Evolutionary conservation across 2,888 invertebrate genomes (phyloP), one percentile per base, ranked within the genome.

Genomic region (Dasypogon diadema): DNA sequence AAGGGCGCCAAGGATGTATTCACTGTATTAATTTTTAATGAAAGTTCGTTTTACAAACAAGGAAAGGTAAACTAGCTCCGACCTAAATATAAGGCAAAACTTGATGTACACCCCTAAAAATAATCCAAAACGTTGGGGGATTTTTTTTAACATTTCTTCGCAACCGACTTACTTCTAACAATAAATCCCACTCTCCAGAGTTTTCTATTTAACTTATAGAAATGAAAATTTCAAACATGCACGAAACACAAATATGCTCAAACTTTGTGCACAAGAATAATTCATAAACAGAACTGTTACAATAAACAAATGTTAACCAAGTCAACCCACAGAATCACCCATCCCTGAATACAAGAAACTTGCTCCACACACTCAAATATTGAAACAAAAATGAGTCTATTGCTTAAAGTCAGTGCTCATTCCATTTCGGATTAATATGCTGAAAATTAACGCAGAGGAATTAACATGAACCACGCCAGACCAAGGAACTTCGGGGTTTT

Each of bases 211-310:
- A 30, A 30, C 34, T 30, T 30, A 6, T 30, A 10, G 34, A 30
- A 30, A 30, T 30, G 34, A 10, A 30, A 30, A 30, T 30, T 30
- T 30, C 34, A 30, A 30, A 30, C 10, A 30, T 30, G 34, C 5
- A 30, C 34, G 34, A 10, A 30, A 30, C 34, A 30, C 34, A 30
- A 30, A 30, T 30, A 30, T 30, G 34, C 34, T 6, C 10, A 6
- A 30, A 30, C 34, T 30, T 30, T 30, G 48, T 16, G 16, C 48
- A 12, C 48, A 48, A 12, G 48, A 48, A 48, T 48, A 48, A 48
- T 48, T 48, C 16, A 48, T 48, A 48, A 48, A 48, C 48, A 48
- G 16, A 48, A 48, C 48, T 48, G 48, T 48, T 5, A 16, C 48
- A 48, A 48, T 48, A 48, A 48, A 48, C 48, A 48, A 48, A 12